Base-by-base conservation (phyloP, 2,113 vertebrate species). In the Leucosticte australis region DNA sequence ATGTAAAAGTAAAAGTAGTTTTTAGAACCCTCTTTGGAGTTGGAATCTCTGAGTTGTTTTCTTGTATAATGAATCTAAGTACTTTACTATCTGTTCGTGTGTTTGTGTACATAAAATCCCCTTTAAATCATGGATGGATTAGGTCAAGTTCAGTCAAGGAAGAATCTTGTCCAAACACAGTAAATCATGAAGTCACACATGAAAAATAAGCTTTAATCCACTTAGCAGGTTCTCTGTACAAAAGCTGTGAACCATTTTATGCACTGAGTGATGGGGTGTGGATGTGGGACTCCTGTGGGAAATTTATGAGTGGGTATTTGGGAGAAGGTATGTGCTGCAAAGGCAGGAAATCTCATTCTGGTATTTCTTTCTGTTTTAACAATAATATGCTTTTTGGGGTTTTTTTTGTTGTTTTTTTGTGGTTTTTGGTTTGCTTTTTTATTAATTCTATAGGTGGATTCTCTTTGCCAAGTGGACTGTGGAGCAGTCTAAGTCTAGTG, bases 391-490 rank as follows among this genome's bases (percentile, higher is more conserved):
- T 8, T 62, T 82, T 30, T 60, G 11, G 0, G 8, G 0, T 1
- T 4, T 3, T 3, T 26, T 39, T 42, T 42, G 41, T 15, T 4
- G 2, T 8, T 39, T 39, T 1, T 14, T 65, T 28, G 20, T 30
- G 31, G 5, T 13, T 44, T 44, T 31, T 15, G 5, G 53, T 50
- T 68, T 19, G 11, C 0, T 77, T 59, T 33, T 63, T 35, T n/a
- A 71, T 87, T 67, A 89, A 55, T 57, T 87, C 15, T 79, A 5
- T 71, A 77, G 69, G 75, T 87, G 56, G 28, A 42, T 90, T 87
- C 63, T 92, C 62, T 93, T 95, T 93, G 57, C 70, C 73, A 94
- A 24, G 85, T 77, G 70, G 56, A 42, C 14, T 91, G 37, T 41
- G 59, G 27, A 64, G n/a, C 67, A 94, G 11, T 94, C n/a, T 94